A percentile compares a stretch with the other conserved stretches of the same genome.
Conservation (phyloP, 2,888 invertebrate genomes). For the Acanthosoma haemorrhoidale region DNA sequence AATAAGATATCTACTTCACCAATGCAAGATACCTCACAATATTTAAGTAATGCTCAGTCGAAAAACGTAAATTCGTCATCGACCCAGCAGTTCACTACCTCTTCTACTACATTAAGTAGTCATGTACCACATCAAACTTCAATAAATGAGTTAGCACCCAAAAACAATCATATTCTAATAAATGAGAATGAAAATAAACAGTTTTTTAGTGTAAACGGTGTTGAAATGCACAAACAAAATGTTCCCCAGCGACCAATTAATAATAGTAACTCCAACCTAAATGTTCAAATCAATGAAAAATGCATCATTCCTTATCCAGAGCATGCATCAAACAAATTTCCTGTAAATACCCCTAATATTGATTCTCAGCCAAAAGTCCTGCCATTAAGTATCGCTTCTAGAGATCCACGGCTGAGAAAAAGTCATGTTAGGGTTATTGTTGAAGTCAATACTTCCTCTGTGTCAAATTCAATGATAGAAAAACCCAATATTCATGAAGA, state of each 20-base stretch:
- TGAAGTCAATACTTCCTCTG: background rate
- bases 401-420: constrained; percentile 17
- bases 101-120: background rate
- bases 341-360: background rate
- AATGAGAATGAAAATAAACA: no score
- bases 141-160: no score
- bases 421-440: constrained; percentile 2
- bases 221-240: no score
- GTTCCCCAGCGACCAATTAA: no score
- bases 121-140: background rate
- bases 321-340: background rate
- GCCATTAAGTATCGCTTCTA: constrained; percentile 12
- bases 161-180: no score
- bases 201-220: no score
- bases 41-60: background rate
- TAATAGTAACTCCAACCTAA: no score
- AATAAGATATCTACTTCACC: background rate
- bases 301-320: background rate
- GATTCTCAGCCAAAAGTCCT: background rate
- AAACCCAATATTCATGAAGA: background rate
- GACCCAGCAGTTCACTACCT: no score
- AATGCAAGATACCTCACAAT: no score
- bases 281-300: background rate
- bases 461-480: background rate
- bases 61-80: no score